A percentile compares a stretch with the other conserved stretches of the same genome.
phyloP scores from a whole-genome alignment of 2,888 invertebrate genomes.

The Stegana nigrithorax region DNA sequence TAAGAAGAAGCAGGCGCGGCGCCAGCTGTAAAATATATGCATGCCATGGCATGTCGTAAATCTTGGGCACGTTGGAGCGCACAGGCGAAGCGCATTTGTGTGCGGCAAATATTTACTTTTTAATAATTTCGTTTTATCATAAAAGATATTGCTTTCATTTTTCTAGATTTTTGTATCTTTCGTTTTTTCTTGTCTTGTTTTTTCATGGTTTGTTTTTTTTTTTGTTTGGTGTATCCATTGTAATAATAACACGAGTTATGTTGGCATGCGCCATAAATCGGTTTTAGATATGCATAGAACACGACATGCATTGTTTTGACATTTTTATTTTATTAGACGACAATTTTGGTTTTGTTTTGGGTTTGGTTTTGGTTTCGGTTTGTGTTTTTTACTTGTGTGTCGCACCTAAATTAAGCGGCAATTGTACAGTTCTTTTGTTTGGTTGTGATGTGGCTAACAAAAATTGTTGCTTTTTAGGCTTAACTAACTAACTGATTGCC shows the following conservation, averaged over 20 bases:
- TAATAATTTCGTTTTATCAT: constrained; percentile 37
- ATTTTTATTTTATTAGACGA: constrained; percentile 18
- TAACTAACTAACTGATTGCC: no score
- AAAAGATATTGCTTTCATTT: neutral
- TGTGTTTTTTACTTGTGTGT: no score
- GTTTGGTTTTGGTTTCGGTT: no score
- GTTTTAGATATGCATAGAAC: constrained; percentile 19
- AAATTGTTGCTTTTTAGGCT: no score
- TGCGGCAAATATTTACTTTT: constrained; percentile 53
- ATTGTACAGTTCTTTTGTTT: no score
- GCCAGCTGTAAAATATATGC: constrained; percentile 51
- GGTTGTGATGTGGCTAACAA: no score
- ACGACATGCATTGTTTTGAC: constrained; percentile 26
- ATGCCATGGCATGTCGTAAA: constrained; percentile 49
- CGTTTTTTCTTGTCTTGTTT: neutral
- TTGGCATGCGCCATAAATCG: constrained; percentile 49
- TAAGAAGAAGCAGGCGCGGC: constrained; percentile 27
- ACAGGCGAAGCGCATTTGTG: neutral
- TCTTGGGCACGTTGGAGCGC: constrained; percentile 38
- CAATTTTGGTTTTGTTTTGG: no score
- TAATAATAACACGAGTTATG: constrained; percentile 38
- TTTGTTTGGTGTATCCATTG: neutral
- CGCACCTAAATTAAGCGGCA: no score
- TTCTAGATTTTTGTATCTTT: neutral
- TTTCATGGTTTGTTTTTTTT: neutral